Base-by-base conservation (phyloP, 1,140 invertebrate species). In the Tetragonula clypearis region DNA sequence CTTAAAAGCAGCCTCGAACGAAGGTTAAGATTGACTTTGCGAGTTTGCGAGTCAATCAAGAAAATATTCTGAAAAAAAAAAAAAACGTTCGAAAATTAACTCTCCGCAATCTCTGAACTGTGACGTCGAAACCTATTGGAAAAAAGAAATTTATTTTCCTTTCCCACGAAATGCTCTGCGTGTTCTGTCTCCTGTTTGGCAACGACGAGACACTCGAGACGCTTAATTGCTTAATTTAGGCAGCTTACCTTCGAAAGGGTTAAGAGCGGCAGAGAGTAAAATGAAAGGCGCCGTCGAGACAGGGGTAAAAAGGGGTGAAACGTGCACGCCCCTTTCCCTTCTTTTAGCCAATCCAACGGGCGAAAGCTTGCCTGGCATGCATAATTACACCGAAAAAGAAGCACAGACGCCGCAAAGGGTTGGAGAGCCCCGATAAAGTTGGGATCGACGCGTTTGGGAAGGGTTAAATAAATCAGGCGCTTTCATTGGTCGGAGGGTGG, bases 391-490 rank as follows among this genome's bases (percentile, higher is more conserved):
- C 55, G 76, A 30, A 15, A 58, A 90, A 92, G 84, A 79, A 90
- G 89, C 87, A 87, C 93, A 93, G 92, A 92, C 93, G 92, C 87
- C 71, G 87, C 88, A 91, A 90, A 91, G 89, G 89, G 84, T 91
- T 92, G 80, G 78, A 55, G 53, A 65, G 49, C 35, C 19, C 68
- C 69, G 65, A 4, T 19, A 56, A 74, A 41, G 65, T 49, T 76
- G 66, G 49, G 68, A 49, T 66, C 82, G 49, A 71, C 78, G 74
- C 53, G 82, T 86, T 82, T 79, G 90, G 89, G 75, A 93, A 93
- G 93, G 92, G 91, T 92, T 93, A 91, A 92, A 90, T 88, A 89
- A 93, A 93, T 93, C 90, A 84, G 72, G 87, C 73, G 78, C 49
- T 86, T 82, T 85, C 90, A 93, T 92, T 92, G 90, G 92, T 79